Percentiles rank a stretch among this genome's conserved stretches.
These are phyloP conservation scores for Panonychus citri DNA, from an alignment of 1,140 invertebrate genomes.

Conservation along the genomic window DNA sequence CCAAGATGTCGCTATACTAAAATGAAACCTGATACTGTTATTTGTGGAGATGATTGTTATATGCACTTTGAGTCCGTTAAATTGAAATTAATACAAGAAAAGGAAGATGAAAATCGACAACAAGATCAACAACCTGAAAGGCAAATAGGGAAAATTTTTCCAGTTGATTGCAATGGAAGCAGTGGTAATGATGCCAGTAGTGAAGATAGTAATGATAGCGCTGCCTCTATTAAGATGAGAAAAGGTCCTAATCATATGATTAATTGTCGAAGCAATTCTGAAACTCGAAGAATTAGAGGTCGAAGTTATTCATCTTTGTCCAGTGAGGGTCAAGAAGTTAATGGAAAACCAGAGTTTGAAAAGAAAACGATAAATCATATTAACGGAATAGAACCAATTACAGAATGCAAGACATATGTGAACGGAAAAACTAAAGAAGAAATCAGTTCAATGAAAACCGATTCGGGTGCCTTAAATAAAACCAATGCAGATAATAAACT, in stretches of 20 bases:
- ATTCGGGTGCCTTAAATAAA: neutral
- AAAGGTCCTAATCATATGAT: too few species aligned
- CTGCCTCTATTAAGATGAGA: neutral
- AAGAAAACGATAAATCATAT: neutral
- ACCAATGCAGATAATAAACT: neutral
- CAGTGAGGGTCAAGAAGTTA: neutral
- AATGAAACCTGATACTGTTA: constrained; percentile 55
- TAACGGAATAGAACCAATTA: too few species aligned
- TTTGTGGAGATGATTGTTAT: constrained; percentile 68
- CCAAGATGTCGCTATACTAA: constrained; percentile 68
- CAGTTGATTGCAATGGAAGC: constrained; percentile 36
- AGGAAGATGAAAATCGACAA: neutral
- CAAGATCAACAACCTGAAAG: neutral
- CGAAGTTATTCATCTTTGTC: neutral
- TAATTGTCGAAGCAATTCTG: neutral
- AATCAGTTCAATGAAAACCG: too few species aligned
- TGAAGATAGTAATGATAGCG: constrained; percentile 70
- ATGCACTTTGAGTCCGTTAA: constrained; percentile 43
- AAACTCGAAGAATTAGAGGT: neutral
- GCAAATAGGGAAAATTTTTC: neutral
- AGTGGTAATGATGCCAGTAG: constrained; percentile 71
- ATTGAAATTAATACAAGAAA: neutral
- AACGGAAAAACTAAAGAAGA: neutral
- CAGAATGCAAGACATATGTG: neutral
- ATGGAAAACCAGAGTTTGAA: neutral